Evolutionary conservation across 2,797 vertebrate species (phyloP).

Genomic region (Alauda arvensis): DNA sequence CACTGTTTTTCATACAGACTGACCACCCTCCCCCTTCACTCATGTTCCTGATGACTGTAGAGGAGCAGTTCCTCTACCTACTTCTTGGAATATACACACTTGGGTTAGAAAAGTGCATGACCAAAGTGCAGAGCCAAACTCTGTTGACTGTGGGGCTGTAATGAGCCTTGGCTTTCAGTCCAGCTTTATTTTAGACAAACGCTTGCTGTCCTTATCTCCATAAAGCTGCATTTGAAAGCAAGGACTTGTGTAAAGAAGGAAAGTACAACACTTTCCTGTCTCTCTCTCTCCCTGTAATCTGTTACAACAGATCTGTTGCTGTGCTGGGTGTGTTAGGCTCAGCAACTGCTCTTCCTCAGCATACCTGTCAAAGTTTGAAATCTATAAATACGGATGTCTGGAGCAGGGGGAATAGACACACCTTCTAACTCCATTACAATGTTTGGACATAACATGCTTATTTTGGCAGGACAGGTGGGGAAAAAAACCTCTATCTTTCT

Average conservation of each 20-base stretch:
- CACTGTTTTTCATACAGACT: slow-evolving; percentile 2
- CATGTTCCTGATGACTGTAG: neutral
- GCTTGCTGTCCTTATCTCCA: neutral
- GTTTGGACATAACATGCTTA: slow-evolving; percentile 7
- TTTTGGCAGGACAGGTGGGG: slow-evolving; percentile 15
- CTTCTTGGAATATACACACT: neutral
- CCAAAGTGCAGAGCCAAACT: neutral
- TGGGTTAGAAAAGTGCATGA: neutral
- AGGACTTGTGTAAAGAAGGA: slow-evolving; percentile 23
- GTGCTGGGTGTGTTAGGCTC: slow-evolving; percentile 28
- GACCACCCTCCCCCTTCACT: neutral
- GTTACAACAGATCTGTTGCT: slow-evolving; percentile 50
- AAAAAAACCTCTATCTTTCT: neutral
- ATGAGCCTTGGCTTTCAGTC: neutral
- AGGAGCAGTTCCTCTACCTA: slow-evolving; percentile 2
- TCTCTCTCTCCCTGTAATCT: slow-evolving; percentile 43
- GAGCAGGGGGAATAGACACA: neutral
- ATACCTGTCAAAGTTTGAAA: slow-evolving; percentile 45
- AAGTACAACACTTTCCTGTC: slow-evolving; percentile 6
- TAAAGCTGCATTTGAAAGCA: slow-evolving; percentile 27
- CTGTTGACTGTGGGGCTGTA: neutral
- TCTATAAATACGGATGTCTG: slow-evolving; percentile 45
- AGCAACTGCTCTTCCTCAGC: slow-evolving; percentile 41
- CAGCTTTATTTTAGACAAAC: neutral
- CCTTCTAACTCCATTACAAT: slow-evolving; percentile 42